Evolutionary conservation across 2,113 vertebrate genomes (phyloP), one percentile per base, ranked within the genome.

Genomic region (Machaerirhynchus nigripectus): DNA sequence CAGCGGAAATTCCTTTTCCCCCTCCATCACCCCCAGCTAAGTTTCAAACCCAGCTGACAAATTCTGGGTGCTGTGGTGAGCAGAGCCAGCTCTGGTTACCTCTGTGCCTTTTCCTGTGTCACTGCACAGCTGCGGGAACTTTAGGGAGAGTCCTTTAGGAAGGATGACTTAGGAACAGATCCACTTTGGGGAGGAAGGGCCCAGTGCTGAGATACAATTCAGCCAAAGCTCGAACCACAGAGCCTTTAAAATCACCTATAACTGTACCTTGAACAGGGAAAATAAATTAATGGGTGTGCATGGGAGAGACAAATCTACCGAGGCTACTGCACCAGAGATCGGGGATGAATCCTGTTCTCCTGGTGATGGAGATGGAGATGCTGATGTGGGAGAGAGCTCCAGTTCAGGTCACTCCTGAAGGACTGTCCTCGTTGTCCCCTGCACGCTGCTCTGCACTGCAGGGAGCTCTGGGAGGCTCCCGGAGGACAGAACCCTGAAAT

Each of bases 301-400:
- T 13, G n/a, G 53, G 53, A 84, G 81, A 96, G 46, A 91, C 18
- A 88, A 90, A 90, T 74, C 84, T 75, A 56, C 19, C 21, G 33
- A 83, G 19, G 28, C 50, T 59, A 85, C 42, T n/a, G 78, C 63
- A 55, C 31, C 55, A 63, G 50, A 68, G 52, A 70, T 26, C 24
- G 64, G n/a, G 21, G 49, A 56, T 86, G n/a, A 28, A 90, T 88
- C 49, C 47, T 40, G 0, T 28, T 89, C 46, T 60, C 39, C 64
- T 71, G 37, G 31, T 47, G 53, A 94, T n/a, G n/a, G n/a, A 44
- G 46, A 20, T 0, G 71, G 33, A 85, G 52, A 31, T 14, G 16
- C 16, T n/a, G 79, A 67, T 52, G 33, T 26, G 6, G 7, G n/a
- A n/a, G 46, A 75, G 19, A 11, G 59, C 40, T 39, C 17, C 52